A percentile compares a stretch with the other conserved stretches of the same genome.
These are phyloP conservation scores for Standfussiana lucernea DNA, from an alignment of 2,888 invertebrate species.

Conservation along the genomic window DNA sequence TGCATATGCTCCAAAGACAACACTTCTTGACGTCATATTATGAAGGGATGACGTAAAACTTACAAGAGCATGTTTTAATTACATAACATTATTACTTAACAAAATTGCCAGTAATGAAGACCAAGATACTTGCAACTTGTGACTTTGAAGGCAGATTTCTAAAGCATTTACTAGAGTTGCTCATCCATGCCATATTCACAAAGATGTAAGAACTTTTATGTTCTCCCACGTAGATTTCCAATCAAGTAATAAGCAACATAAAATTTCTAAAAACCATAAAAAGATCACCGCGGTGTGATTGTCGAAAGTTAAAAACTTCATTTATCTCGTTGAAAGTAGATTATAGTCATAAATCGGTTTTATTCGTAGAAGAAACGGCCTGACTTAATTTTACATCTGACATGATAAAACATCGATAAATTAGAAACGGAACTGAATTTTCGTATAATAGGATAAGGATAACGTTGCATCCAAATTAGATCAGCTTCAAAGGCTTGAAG, in stretches of 20 bases:
- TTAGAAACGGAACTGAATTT: constrained; percentile 9
- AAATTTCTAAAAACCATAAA: constrained; percentile 60
- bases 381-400: constrained; percentile 10
- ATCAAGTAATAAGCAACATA: constrained; percentile 39
- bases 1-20: constrained; percentile 40
- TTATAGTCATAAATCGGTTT: constrained; percentile 56
- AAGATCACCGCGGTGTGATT: constrained; percentile 25
- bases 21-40: constrained; percentile 49
- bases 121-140: constrained; percentile 22
- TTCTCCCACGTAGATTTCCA: constrained; percentile 50
- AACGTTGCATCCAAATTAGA: constrained; percentile 16
- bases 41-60: constrained; percentile 43
- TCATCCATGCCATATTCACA: constrained; percentile 26
- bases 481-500: constrained; percentile 37
- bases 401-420: constrained; percentile 30
- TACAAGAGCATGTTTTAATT: constrained; percentile 18
- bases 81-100: constrained; percentile 41
- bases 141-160: constrained; percentile 40
- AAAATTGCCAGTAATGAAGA: constrained; percentile 8
- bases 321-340: constrained; percentile 42
- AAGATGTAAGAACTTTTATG: constrained; percentile 40
- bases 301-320: constrained; percentile 31
- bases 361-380: constrained; percentile 8
- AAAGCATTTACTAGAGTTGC: constrained; percentile 44
- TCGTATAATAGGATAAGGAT: constrained; percentile 26